Evolutionary conservation across 2,888 invertebrate genomes (phyloP), one percentile per base, ranked within the genome.

Genomic region (Ectropis crepuscularia): DNA sequence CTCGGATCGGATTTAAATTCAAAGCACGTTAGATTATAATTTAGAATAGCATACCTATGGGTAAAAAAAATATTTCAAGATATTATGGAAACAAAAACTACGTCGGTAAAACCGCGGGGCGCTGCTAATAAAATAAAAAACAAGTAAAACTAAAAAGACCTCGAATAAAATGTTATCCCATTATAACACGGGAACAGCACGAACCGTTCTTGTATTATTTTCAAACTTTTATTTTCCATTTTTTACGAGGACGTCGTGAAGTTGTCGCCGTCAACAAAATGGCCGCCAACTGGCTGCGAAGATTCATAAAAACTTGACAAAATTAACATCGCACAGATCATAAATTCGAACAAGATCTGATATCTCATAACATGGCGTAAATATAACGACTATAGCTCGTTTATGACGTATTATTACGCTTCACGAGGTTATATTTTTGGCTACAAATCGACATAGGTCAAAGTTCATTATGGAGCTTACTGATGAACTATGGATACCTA

Each of bases 261-360:
- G 49, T 48, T 58, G 37, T 39, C 37, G 57, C 39, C 47, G 53
- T 11, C n/a, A 28, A 28, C 16, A 28, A 28, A 28, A 28, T 28
- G 16, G 51, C 39, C 54, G 53, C 43, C 61, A 51, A 51, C 50
- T 37, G 41, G 36, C 28, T 28, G 8, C 51, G 8, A 49, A 58
- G 38, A 45, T 62, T 53, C 53, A 48, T 53, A 57, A 53, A 60
- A 57, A 61, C 53, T 48, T 48, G 38, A 49, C 47, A 57, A 41
- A 64, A 60, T 60, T 65, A 65, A 55, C 58, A 46, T 58, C 42
- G 54, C 45, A 36, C 11, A 51, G 16, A 45, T 51, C 53, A 38
- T 55, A 59, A 59, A 58, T 41, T 12, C 38, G n/a, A 47, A 64
- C 49, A 55, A 59, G 50, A 48, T 50, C 43, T 54, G 43, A 55